Evolutionary conservation across 2,888 invertebrate species (phyloP), one percentile per base, ranked within the genome.

Genomic region (Scaptomyza reducta): DNA sequence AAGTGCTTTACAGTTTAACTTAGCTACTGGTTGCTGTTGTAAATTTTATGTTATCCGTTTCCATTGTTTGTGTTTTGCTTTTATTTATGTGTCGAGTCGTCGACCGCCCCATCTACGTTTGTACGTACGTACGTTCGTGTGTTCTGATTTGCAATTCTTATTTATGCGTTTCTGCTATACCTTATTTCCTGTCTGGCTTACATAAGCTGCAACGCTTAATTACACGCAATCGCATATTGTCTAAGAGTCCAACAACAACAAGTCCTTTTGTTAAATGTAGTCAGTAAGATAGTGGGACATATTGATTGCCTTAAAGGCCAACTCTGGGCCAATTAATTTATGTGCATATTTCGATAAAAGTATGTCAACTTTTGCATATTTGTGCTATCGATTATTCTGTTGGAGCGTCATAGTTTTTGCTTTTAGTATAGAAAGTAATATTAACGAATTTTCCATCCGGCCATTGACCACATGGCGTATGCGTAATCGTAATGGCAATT

Each of bases 141-240:
- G 22, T 22, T 29, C 67, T 67, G 75, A 68, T 80, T 70, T 78
- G 56, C 59, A 68, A 74, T 65, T 74, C 77, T 84, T 84, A 83
- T 83, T 86, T 83, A 83, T 83, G 87, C 79, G 81, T 81, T 87
- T 84, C 77, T 77, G 77, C 87, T 73, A 79, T 77, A 72, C 79
- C 88, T 79, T 82, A 87, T 82, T 80, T 88, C 82, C 87, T 83
- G 79, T 78, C 81, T 87, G 88, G 78, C 87, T 79, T 86, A 78
- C 81, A 83, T 78, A 83, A 83, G 81, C 82, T 86, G 78, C 87
- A 86, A 70, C 74, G 76, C 87, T 86, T 82, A 86, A 82, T 82
- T 82, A 86, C 82, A 80, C 78, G 74, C 78, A 77, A 68, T 64
- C 59, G 58, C 65, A 62, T 64, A 55, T 33, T 40, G 46, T 38